Evolutionary conservation across 2,888 invertebrate species (phyloP).

Genomic region (Acanthosepion esculentum): DNA sequence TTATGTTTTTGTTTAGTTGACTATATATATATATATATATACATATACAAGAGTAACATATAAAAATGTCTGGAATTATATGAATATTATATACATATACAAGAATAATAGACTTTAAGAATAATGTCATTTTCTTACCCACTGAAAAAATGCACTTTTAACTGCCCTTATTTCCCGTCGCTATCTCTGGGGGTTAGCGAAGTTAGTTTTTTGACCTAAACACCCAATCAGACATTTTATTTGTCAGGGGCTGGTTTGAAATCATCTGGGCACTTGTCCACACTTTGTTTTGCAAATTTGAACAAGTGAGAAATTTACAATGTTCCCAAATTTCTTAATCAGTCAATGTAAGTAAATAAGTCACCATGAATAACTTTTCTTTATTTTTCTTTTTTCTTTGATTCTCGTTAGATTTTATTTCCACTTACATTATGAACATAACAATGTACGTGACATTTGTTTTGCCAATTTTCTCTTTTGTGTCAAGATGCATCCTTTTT

Average conservation of each 20-base stretch:
- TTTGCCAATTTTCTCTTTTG: no score
- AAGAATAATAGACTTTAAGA: background rate
- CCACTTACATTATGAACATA: background rate
- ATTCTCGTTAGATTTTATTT: background rate
- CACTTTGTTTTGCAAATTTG: background rate
- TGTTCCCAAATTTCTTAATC: background rate
- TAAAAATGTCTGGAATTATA: background rate
- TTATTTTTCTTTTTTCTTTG: background rate
- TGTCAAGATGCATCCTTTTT: no score
- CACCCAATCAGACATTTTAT: background rate
- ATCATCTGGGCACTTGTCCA: conserved; percentile 4
- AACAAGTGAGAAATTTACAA: background rate
- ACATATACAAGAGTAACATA: no score
- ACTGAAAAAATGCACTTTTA: background rate
- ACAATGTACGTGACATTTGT: no score
- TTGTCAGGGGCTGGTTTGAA: background rate
- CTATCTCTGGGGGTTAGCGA: background rate
- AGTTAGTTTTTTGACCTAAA: background rate
- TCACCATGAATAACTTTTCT: background rate
- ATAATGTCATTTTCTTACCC: background rate
- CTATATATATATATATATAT: no score
- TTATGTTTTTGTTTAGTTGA: background rate
- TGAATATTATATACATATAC: background rate
- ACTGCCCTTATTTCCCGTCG: background rate
- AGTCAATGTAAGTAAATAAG: background rate